Percentiles rank a stretch among this genome's conserved stretches.
These are phyloP conservation scores for Heliconius sara DNA, from an alignment of 2,888 invertebrate genomes.

Conservation along the genomic window DNA sequence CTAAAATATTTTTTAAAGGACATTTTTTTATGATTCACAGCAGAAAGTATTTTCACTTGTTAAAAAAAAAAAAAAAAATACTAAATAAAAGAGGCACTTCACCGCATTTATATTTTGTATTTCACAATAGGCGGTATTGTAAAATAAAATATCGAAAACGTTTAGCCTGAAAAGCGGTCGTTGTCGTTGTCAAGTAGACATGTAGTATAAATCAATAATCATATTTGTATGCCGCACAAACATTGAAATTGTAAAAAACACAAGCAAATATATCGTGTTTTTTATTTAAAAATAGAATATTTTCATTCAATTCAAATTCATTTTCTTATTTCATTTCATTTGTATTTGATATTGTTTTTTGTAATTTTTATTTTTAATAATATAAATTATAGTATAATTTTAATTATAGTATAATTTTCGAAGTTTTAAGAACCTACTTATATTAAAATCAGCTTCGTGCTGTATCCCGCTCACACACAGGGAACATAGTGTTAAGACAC, in stretches of 20 bases:
- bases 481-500: too few species aligned
- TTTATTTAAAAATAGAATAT: not conserved
- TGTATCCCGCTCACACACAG: too few species aligned
- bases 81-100: not conserved
- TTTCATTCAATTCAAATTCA: too few species aligned
- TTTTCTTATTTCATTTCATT: too few species aligned
- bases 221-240: not conserved
- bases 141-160: conserved; percentile 2
- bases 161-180: conserved; percentile 2
- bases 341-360: too few species aligned
- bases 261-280: not conserved
- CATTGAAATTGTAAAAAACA: not conserved
- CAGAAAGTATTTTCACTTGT: not conserved
- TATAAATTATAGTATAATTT: too few species aligned
- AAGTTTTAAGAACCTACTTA: too few species aligned
- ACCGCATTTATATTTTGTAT: not conserved
- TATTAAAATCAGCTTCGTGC: too few species aligned
- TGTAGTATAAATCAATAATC: conserved; percentile 4
- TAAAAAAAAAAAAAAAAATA: not conserved
- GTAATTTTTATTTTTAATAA: too few species aligned
- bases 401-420: too few species aligned
- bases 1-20: too few species aligned
- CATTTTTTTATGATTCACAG: too few species aligned
- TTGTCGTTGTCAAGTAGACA: conserved; percentile 3
- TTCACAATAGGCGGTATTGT: not conserved